Evolutionary conservation across 2,888 invertebrate genomes (phyloP).

Genomic region (Zaprionus lineosus): DNA sequence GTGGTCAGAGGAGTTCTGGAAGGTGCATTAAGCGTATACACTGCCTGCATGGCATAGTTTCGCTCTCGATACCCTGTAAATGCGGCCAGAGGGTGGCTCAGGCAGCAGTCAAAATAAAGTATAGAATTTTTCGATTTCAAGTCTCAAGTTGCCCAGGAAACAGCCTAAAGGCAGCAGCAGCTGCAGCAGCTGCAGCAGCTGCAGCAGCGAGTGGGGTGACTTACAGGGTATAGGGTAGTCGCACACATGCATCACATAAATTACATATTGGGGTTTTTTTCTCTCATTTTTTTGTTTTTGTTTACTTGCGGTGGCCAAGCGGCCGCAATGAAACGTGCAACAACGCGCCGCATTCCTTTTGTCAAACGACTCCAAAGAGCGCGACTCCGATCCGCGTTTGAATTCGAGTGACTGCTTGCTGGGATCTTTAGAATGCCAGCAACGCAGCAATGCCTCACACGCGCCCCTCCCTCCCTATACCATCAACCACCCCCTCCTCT

Average conservation of each 20-base stretch:
- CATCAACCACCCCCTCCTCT: neutral
- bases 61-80: no score
- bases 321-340: constrained; percentile 44
- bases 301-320: constrained; percentile 6
- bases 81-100: no score
- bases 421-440: constrained; percentile 53
- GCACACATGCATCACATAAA: neutral
- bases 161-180: no score
- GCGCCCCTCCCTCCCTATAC: neutral
- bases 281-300: neutral
- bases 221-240: no score
- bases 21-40: constrained; percentile 8
- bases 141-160: no score
- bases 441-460: constrained; percentile 26
- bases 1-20: neutral
- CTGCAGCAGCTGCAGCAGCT: no score
- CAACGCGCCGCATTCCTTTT: constrained; percentile 55
- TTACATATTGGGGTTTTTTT: constrained; percentile 17
- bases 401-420: constrained; percentile 23
- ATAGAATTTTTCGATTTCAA: no score
- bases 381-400: constrained; percentile 19
- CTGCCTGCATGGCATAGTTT: no score
- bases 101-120: no score
- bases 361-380: constrained; percentile 48
- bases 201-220: no score